These are phyloP conservation scores for Musca domestica DNA, from an alignment of 1,140 invertebrate genomes.

Conservation along the genomic window DNA sequence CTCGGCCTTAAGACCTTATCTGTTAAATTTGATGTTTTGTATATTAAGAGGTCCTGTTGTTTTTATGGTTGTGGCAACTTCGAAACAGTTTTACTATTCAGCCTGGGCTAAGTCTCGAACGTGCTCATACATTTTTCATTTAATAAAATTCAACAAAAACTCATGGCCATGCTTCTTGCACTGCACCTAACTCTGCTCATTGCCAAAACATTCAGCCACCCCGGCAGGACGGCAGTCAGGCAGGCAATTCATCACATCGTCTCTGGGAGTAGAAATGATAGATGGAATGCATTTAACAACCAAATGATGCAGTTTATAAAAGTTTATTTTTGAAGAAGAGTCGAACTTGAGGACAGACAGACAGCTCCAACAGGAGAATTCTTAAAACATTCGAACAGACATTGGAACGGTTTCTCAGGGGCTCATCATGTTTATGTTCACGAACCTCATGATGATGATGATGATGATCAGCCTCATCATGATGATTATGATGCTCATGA, in stretches of 20 bases:
- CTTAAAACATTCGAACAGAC: conserved; percentile 3
- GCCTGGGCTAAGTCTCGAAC: conserved; percentile 10
- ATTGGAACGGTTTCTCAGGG: too few relatives aligned
- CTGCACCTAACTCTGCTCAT: too few relatives aligned
- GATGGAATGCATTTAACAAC: conserved; percentile 19
- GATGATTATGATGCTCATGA: background rate
- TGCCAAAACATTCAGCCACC: too few relatives aligned
- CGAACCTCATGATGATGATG: background rate
- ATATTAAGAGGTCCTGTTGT: too few relatives aligned
- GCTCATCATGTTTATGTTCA: background rate
- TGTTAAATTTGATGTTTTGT: too few relatives aligned
- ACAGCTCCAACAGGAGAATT: background rate
- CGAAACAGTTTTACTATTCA: background rate
- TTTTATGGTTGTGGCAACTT: too few relatives aligned
- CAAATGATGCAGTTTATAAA: conserved; percentile 22
- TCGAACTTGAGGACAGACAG: background rate
- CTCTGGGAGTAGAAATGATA: background rate
- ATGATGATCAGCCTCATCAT: background rate
- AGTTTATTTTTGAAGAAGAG: background rate
- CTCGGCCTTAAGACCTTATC: too few relatives aligned
- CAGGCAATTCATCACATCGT: too few relatives aligned
- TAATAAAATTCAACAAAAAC: conserved; percentile 10
- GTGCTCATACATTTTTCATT: conserved; percentile 22
- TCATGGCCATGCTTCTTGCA: background rate
- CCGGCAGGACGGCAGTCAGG: too few relatives aligned